These are phyloP conservation scores for Netelia inedita DNA, from an alignment of 2,888 invertebrate species.

Conservation along the genomic window DNA sequence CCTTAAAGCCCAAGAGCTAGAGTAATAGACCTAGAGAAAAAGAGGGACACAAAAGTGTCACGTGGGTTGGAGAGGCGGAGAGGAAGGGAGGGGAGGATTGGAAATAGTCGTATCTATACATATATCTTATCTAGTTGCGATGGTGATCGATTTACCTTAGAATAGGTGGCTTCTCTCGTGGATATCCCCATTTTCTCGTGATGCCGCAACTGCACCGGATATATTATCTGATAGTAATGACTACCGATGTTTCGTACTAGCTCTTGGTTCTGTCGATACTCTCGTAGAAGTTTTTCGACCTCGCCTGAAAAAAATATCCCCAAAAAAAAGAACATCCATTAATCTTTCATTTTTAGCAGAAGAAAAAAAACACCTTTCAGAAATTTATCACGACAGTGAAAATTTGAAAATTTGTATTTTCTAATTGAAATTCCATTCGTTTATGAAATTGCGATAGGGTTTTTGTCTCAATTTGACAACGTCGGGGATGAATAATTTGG, in stretches of 20 bases:
- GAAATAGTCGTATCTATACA: constrained; percentile 11
- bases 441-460: too few relatives aligned
- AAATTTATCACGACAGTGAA: too few relatives aligned
- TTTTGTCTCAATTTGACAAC: not conserved
- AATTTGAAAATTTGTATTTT: too few relatives aligned
- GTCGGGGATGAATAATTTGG: too few relatives aligned
- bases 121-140: constrained; percentile 32
- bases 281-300: constrained; percentile 95
- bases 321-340: constrained; percentile 55
- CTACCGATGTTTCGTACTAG: constrained; percentile 96
- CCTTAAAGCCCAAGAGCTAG: constrained; percentile 55
- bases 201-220: constrained; percentile 96
- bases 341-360: not conserved
- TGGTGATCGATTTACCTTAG: constrained; percentile 89
- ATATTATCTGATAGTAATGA: constrained; percentile 97
- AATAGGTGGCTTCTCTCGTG: constrained; percentile 95
- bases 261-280: constrained; percentile 96
- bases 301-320: constrained; percentile 88
- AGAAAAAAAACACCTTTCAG: too few relatives aligned
- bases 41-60: constrained; percentile 7
- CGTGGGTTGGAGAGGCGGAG: not conserved
- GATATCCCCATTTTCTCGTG: constrained; percentile 98
- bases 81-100: not conserved
- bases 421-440: too few relatives aligned
- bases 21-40: constrained; percentile 44